A percentile compares a stretch with the other conserved stretches of the same genome.
phyloP scores from a whole-genome alignment of 2,113 vertebrate genomes.

The Herpailurus yagouaroundi region DNA sequence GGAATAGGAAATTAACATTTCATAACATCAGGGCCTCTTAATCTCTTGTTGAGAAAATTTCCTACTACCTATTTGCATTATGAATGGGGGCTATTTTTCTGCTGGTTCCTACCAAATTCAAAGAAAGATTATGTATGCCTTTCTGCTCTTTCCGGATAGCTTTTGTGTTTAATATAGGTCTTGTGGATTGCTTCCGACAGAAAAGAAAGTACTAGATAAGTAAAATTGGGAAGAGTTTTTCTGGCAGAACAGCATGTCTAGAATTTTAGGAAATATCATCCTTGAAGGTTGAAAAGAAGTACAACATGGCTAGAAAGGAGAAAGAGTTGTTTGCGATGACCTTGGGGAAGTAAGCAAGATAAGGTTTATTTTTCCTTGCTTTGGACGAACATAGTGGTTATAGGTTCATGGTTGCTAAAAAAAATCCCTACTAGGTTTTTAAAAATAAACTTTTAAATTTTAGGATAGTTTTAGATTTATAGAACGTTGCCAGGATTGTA shows the following conservation, averaged over 20 bases:
- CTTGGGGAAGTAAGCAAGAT: not conserved
- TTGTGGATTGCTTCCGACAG: not conserved
- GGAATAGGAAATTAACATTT: not conserved
- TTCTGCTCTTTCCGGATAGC: not conserved
- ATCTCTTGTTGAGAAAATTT: not conserved
- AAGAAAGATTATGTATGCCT: not conserved
- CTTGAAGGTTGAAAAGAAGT: not conserved
- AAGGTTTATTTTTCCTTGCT: not conserved
- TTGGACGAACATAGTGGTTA: not conserved
- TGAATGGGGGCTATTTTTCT: not conserved
- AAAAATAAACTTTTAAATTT: not conserved
- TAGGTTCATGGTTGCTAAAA: not conserved
- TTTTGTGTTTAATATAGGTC: constrained; percentile 8
- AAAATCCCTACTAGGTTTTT: not conserved
- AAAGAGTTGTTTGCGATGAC: not conserved
- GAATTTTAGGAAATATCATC: not conserved
- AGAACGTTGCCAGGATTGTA: not conserved
- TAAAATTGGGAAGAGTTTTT: not conserved
- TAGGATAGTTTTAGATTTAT: not conserved
- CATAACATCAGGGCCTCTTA: not conserved
- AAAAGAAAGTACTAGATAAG: not conserved
- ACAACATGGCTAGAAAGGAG: not conserved
- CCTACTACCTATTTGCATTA: not conserved
- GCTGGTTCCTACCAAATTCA: not conserved
- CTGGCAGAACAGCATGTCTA: not conserved